phyloP scores from a whole-genome alignment of 2,113 vertebrate genomes.

The Danionella cerebrum region DNA sequence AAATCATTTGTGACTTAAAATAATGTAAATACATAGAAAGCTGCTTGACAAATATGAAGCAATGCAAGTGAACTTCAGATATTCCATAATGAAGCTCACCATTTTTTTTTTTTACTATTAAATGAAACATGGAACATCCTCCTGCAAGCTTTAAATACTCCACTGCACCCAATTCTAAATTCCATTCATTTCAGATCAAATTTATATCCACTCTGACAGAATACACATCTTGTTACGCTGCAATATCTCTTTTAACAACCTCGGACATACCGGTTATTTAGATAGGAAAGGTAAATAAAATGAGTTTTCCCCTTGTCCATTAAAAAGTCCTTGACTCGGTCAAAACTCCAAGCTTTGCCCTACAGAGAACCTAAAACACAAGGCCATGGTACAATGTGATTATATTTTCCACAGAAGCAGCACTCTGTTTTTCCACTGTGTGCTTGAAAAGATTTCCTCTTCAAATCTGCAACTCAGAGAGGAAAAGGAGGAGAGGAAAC shows the following conservation, averaged over 20 bases:
- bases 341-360: neutral
- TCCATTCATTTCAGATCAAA: too few species aligned
- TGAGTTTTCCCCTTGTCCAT: slow-evolving; percentile 21
- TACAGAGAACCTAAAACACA: neutral
- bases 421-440: slow-evolving; percentile 18
- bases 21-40: too few species aligned
- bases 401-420: slow-evolving; percentile 31
- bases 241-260: neutral
- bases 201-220: neutral
- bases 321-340: neutral
- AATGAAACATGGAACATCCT: too few species aligned
- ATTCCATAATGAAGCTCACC: too few species aligned
- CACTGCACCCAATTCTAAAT: too few species aligned
- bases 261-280: neutral
- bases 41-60: too few species aligned
- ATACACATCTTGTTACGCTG: neutral
- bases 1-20: too few species aligned
- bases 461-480: slow-evolving; percentile 5
- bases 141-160: too few species aligned
- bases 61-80: too few species aligned
- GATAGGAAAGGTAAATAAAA: neutral
- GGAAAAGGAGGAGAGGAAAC: slow-evolving; percentile 48
- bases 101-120: too few species aligned
- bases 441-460: slow-evolving; percentile 25
- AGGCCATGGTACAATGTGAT: neutral